phyloP scores from a whole-genome alignment of 2,113 vertebrate species.

The Phylloscopus trochiloides region DNA sequence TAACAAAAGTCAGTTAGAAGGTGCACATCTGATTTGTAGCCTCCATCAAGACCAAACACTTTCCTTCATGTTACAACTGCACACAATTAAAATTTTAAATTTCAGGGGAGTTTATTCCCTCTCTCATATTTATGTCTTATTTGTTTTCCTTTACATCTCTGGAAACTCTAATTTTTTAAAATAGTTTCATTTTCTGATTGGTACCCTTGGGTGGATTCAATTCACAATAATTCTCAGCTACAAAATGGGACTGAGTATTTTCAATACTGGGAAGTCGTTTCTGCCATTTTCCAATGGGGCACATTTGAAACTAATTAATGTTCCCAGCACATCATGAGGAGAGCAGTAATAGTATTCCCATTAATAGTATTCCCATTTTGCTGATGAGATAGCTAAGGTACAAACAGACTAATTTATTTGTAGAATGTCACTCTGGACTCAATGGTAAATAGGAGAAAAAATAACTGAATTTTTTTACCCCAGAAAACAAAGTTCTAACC shows the following conservation, averaged over 20 bases:
- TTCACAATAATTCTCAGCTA: background rate
- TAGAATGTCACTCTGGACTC: background rate
- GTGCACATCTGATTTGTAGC: background rate
- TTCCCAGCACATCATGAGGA: background rate
- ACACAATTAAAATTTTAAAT: background rate
- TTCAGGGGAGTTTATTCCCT: background rate
- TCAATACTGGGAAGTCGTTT: background rate
- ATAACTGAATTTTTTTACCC: background rate
- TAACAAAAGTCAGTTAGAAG: background rate
- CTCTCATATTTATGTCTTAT: background rate
- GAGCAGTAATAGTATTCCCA: background rate
- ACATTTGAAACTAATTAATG: background rate
- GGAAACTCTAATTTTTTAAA: fast-evolving
- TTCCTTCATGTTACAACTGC: background rate
- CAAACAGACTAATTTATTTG: background rate
- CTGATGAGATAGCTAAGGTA: background rate
- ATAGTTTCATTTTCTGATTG: background rate
- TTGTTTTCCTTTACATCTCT: background rate
- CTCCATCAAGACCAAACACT: background rate
- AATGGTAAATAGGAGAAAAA: background rate
- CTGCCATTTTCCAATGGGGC: background rate
- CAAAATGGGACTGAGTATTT: background rate
- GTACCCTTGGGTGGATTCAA: background rate
- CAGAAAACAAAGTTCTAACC: background rate
- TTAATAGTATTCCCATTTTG: background rate